Conservation (phyloP, 2,888 invertebrate species). For the Drosophila birchii region DNA sequence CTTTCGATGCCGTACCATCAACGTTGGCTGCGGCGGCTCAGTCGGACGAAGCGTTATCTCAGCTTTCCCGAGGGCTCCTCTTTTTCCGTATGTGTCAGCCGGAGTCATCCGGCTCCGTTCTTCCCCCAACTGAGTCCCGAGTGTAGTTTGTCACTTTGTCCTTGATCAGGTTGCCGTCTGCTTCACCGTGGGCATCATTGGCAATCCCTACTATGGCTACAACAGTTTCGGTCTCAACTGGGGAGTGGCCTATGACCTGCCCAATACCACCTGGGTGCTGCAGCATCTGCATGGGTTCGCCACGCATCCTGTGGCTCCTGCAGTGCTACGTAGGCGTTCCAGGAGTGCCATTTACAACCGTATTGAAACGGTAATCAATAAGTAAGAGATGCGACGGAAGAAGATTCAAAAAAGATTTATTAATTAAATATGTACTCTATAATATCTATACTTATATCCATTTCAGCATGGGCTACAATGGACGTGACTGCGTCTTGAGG, state of each 20-base stretch:
- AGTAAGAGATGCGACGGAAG: slow-evolving; percentile 84
- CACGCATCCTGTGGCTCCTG: slow-evolving; percentile 67
- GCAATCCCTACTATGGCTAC: slow-evolving; percentile 86
- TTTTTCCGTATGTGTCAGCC: slow-evolving; percentile 85
- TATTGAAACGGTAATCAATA: slow-evolving; percentile 87
- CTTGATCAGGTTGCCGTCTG: slow-evolving; percentile 86
- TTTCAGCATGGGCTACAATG: slow-evolving; percentile 91
- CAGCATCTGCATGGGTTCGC: slow-evolving; percentile 80
- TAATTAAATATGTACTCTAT: not conserved
- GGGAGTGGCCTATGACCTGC: slow-evolving; percentile 89
- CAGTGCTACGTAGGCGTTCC: slow-evolving; percentile 86
- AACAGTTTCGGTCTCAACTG: slow-evolving; percentile 89
- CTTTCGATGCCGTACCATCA: slow-evolving; percentile 21
- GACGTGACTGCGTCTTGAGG: slow-evolving; percentile 89
- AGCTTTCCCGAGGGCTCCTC: slow-evolving; percentile 87
- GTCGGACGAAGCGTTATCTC: slow-evolving; percentile 84
- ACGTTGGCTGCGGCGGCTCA: slow-evolving; percentile 56
- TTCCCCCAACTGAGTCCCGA: not conserved
- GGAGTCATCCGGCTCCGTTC: not conserved
- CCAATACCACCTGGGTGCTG: slow-evolving; percentile 86
- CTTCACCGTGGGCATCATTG: slow-evolving; percentile 87
- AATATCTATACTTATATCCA: too few species aligned
- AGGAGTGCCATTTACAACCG: slow-evolving; percentile 77
- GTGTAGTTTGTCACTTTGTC: slow-evolving; percentile 29
- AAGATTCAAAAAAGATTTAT: not conserved